Percentiles rank a stretch among this genome's conserved stretches.
These are phyloP conservation scores for Ploceus nigricollis DNA, from an alignment of 2,113 vertebrate species.

Conservation along the genomic window DNA sequence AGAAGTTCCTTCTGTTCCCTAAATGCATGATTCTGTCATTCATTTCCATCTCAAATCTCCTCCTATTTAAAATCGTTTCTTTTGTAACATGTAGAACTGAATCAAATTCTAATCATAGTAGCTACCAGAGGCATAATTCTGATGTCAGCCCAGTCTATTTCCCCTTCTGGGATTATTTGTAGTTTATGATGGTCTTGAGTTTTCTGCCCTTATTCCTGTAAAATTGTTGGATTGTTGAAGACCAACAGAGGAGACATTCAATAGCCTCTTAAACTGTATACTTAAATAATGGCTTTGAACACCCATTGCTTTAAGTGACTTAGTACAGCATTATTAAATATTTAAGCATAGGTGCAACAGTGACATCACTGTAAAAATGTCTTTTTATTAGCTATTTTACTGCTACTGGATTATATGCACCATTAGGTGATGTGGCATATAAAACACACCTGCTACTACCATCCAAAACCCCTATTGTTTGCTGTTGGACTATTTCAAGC, in stretches of 20 bases:
- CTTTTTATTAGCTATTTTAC: neutral
- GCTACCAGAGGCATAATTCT: neutral
- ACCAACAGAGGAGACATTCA: neutral
- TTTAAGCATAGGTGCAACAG: neutral
- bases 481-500: neutral
- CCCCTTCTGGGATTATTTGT: neutral
- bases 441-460: neutral
- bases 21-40: neutral
- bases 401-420: neutral
- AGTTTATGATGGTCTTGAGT: neutral
- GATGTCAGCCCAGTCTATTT: neutral
- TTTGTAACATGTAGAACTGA: neutral
- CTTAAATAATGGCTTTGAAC: neutral
- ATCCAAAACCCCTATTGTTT: neutral
- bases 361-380: neutral
- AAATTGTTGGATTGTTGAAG: neutral
- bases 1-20: neutral
- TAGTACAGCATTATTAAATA: neutral
- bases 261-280: neutral
- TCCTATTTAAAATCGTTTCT: neutral
- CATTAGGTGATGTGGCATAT: neutral
- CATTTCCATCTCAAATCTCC: neutral
- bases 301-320: neutral
- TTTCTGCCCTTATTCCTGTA: neutral
- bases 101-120: neutral